Base-by-base conservation (phyloP, 2,797 vertebrate species). In the Momotus momota region DNA sequence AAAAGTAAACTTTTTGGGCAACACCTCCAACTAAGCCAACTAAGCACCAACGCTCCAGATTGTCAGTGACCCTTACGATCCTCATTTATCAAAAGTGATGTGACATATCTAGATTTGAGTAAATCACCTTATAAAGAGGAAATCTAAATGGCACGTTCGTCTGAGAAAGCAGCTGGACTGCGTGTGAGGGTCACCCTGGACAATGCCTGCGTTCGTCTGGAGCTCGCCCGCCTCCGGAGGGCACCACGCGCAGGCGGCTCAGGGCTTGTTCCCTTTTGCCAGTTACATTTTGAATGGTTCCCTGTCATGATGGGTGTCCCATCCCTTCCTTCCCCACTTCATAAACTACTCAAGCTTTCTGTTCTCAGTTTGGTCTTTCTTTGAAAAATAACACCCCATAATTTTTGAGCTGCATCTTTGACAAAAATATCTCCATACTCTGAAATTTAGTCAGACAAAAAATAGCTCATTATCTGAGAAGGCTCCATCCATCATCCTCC, bases 401-500 rank as follows among this genome's bases (percentile, higher is more conserved):
- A 52, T 38, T 81, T 60, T 9, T 25, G n/a, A 78, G 72, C 1
- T 23, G 38, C 43, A 38, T 77, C 43, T 81, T 33, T 12, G 11
- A 54, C 60, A 61, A 41, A 61, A 33, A 14, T 7, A 14, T 48
- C 86, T 87, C 77, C 12, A 3, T 35, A 9, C 40, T 77, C 65
- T 40, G 90, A 65, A 90, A 67, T 73, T 40, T 31, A 90, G 94
- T 77, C 93, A 88, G 92, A 96, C 46, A 52, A 95, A 85, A 90
- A 91, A 55, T 40, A 77, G 54, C 91, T 95, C 60, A 14, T 92
- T 87, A 95, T 73, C 85, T 4, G 5, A 81, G 87, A 83, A 86
- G 83, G 81, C 87, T 89, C 85, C 88, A 87, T 92, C 80, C 94
- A 90, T 96, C 95, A 94, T 86, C 90, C 67, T 75, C 86, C 83